Percentiles rank a stretch among this genome's conserved stretches.
Evolutionary conservation across 2,797 vertebrate species (phyloP).

Genomic region (Adrianichthys oophorus): DNA sequence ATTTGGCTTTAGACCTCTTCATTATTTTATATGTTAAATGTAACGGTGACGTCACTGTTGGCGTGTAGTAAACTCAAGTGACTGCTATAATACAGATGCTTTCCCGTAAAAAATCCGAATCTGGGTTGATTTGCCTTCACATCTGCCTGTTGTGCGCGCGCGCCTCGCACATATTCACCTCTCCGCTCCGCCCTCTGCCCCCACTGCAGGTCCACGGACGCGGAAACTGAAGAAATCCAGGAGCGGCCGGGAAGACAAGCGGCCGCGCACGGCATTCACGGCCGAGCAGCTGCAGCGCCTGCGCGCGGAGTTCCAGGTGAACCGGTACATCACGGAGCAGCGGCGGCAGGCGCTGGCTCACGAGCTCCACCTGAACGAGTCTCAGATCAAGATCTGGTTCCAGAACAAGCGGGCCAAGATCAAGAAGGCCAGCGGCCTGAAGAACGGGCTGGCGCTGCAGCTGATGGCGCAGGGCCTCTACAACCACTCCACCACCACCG

Average conservation of each 20-base stretch:
- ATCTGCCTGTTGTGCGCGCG: no score
- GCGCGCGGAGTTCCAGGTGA: constrained; percentile 91
- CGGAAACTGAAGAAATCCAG: constrained; percentile 95
- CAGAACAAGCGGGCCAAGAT: constrained; percentile 97
- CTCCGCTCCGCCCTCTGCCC: constrained; percentile 50
- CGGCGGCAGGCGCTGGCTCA: constrained; percentile 88
- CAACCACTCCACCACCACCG: constrained; percentile 93
- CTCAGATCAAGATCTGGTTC: constrained; percentile 98
- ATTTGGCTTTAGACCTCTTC: no score
- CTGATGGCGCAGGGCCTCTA: constrained; percentile 97
- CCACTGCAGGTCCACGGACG: constrained; percentile 89
- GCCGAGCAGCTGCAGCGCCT: constrained; percentile 94
- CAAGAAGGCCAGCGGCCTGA: constrained; percentile 90
- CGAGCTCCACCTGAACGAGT: constrained; percentile 93
- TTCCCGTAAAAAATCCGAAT: no score
- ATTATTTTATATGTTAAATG: no score
- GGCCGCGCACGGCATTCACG: constrained; percentile 92
- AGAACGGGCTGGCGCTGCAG: constrained; percentile 91
- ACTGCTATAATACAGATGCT: no score
- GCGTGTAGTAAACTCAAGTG: no score
- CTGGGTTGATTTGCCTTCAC: no score
- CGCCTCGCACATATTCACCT: constrained; percentile 51
- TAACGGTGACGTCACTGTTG: no score
- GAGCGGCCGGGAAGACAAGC: constrained; percentile 90
- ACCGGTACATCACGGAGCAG: constrained; percentile 94